Base-by-base conservation (phyloP, 2,888 invertebrate genomes). In the Chrysopilus asiliformis region DNA sequence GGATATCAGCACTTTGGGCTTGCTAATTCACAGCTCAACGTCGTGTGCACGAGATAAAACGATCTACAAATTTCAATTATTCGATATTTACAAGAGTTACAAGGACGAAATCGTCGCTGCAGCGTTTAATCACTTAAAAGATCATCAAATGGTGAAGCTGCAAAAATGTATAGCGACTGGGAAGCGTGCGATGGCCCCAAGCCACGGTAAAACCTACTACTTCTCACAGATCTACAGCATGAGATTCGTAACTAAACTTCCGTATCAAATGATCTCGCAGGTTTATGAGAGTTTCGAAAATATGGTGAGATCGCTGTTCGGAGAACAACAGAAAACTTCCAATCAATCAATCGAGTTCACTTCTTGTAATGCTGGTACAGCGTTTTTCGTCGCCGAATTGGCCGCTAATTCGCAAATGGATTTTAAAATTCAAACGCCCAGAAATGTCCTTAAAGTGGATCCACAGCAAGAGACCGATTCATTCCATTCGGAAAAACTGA, bases 61-160 rank as follows among this genome's bases (percentile, higher is more conserved):
- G 2, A 69, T 72, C 0, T 74, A 74, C 56, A 70, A 73, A 1
- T 70, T 74, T 46, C 78, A 79, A 44, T 63, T 83, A 41, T 79
- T 76, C 47, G 72, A 72, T 49, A 70, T 82, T 12, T 81, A 81
- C 50, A 76, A 77, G 46, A 74, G 74, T 44, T 85, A 76, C 56
- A 71, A 78, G 0, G 81, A 84, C 44, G 61, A 65, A 17, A 51
- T 76, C 4, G 57, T 85, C 4, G 63, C 71, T 34, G 60, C 64
- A 1, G 75, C 76, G 0, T 70, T 80, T 49, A 56, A 60, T 4
- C 69, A 73, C 47, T 68, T 80, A 25, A 65, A 73, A 7, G 48
- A 59, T 1, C 71, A 74, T 45, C 70, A 73, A 19, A 64, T 80
- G 51, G 68, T 79, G 8, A 70, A 74, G 1, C 52, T 68, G 5